Evolutionary conservation across 2,888 invertebrate genomes (phyloP).

Genomic region (Torymus texanus): DNA sequence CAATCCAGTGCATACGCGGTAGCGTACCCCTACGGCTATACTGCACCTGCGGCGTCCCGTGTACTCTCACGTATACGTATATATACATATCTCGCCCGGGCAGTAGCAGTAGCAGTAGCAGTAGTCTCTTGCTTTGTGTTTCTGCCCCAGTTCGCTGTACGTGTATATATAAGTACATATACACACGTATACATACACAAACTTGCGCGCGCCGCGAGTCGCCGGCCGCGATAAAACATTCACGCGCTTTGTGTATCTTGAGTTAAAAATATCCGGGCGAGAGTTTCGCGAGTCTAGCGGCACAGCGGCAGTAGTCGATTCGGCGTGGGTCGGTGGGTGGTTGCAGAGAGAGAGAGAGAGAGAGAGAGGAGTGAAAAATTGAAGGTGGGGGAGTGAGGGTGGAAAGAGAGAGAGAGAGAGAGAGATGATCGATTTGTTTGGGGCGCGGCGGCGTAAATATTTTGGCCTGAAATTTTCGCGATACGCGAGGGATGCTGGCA

Average conservation of each 20-base stretch:
- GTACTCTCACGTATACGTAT: not conserved
- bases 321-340: too few species aligned
- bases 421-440: not conserved
- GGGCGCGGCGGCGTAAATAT: too few species aligned
- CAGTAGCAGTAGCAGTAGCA: constrained; percentile 40
- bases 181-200: too few species aligned
- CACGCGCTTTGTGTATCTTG: constrained; percentile 69
- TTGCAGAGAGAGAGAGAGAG: too few species aligned
- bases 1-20: too few species aligned
- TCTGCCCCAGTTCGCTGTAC: constrained; percentile 69
- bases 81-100: constrained; percentile 65
- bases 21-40: too few species aligned
- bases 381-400: not conserved
- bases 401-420: not conserved
- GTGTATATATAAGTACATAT: constrained; percentile 38
- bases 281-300: constrained; percentile 51
- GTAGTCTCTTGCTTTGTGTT: constrained; percentile 68
- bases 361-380: not conserved
- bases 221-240: constrained; percentile 71
- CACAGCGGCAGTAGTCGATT: too few species aligned
- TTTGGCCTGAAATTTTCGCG: too few species aligned
- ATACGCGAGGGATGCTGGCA: too few species aligned
- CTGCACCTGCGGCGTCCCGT: too few species aligned
- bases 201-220: constrained; percentile 58
- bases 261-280: constrained; percentile 69